Conservation (phyloP, 2,888 invertebrate genomes). For the Lepidochrysops patricia region DNA sequence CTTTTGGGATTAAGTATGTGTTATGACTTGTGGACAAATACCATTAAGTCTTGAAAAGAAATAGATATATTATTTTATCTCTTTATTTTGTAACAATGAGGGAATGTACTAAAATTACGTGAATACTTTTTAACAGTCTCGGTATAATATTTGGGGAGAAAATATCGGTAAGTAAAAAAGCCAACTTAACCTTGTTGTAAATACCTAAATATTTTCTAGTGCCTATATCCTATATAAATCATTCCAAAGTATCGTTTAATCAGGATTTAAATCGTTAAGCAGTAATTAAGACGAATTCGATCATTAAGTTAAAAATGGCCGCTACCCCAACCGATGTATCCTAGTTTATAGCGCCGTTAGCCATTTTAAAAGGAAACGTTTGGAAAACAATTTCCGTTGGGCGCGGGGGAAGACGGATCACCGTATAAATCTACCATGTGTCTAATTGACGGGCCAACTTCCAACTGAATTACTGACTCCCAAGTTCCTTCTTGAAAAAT, state of each 20-base stretch:
- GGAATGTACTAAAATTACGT: no score
- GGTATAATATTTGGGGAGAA: no score
- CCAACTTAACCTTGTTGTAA: no score
- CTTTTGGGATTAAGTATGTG: no score
- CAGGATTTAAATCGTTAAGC: neutral
- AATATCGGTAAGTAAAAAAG: no score
- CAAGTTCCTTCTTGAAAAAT: neutral
- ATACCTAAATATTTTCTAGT: no score
- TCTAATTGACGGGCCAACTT: conserved; percentile 63
- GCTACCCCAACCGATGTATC: neutral
- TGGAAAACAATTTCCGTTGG: conserved; percentile 53
- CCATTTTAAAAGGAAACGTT: conserved; percentile 33
- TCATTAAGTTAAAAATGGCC: neutral
- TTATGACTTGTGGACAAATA: no score
- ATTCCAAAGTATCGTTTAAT: neutral
- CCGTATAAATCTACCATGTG: conserved; percentile 63
- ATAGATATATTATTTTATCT: no score
- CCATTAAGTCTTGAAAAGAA: no score
- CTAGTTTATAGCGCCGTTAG: conserved; percentile 16
- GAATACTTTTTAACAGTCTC: no score
- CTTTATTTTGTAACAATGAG: no score
- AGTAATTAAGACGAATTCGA: neutral
- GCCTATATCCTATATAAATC: no score
- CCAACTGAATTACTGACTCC: conserved; percentile 17
- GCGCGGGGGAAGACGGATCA: conserved; percentile 53